Percentiles rank a stretch among this genome's conserved stretches.
Conservation (phyloP, 2,888 invertebrate species). For the Drosophila peninsularis region DNA sequence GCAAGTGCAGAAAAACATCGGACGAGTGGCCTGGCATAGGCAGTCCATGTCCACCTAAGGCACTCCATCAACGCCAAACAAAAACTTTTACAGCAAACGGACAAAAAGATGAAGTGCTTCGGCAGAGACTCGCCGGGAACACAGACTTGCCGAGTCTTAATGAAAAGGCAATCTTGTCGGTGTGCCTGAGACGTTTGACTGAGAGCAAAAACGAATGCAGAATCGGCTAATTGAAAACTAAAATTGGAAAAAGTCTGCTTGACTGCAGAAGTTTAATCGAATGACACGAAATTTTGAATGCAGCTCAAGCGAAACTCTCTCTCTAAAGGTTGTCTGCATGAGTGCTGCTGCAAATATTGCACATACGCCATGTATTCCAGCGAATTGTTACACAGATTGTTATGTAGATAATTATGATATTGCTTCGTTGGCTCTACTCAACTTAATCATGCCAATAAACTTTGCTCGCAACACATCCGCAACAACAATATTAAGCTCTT, state of each 20-base stretch:
- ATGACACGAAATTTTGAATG: neutral
- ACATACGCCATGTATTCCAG: neutral
- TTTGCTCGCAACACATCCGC: conserved; percentile 15
- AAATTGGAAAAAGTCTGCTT: conserved; percentile 32
- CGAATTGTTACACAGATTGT: no score
- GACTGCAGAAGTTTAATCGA: conserved; percentile 18
- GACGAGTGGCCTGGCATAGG: conserved; percentile 4
- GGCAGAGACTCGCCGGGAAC: conserved; percentile 46
- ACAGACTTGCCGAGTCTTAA: conserved; percentile 40
- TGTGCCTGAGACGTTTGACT: conserved; percentile 43
- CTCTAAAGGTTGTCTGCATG: neutral
- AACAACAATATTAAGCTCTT: conserved; percentile 31
- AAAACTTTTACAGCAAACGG: conserved; percentile 51
- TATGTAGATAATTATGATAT: no score
- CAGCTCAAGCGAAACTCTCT: neutral
- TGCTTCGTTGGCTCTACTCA: neutral
- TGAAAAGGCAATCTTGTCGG: conserved; percentile 61
- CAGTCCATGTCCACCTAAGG: neutral
- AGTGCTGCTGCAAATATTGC: neutral
- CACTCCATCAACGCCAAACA: conserved; percentile 59
- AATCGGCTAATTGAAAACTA: conserved; percentile 62
- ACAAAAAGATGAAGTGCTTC: conserved; percentile 61
- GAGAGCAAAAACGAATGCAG: conserved; percentile 27
- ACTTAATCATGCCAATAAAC: conserved; percentile 38
- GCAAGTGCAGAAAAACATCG: conserved; percentile 4